Conservation (phyloP, 2,797 vertebrate species). For the Pogoniulus pusillus region DNA sequence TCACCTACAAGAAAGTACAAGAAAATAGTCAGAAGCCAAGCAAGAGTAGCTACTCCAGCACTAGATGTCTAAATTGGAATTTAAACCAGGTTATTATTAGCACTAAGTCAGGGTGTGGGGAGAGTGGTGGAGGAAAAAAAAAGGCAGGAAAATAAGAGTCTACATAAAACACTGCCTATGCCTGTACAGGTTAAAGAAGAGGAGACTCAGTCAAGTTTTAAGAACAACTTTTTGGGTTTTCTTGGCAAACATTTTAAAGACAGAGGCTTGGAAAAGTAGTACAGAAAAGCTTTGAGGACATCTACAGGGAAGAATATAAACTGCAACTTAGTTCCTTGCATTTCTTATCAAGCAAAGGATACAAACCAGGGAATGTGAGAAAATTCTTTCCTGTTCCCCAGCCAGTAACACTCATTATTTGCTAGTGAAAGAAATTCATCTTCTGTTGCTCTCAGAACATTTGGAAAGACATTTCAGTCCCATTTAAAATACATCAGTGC, state of each 20-base stretch:
- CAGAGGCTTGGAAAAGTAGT: background rate
- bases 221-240: background rate
- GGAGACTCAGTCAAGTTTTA: background rate
- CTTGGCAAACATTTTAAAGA: background rate
- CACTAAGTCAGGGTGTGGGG: background rate
- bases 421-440: background rate
- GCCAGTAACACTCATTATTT: background rate
- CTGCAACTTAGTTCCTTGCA: background rate
- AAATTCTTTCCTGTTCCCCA: background rate
- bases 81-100: background rate
- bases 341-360: background rate
- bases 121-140: rapidly evolving
- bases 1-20: conserved; percentile 78
- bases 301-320: conserved; percentile 39
- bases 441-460: background rate
- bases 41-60: background rate
- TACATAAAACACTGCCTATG: background rate
- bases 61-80: background rate
- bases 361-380: background rate
- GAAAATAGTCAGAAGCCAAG: background rate
- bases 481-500: background rate
- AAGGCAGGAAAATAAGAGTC: background rate
- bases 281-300: conserved; percentile 20
- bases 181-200: background rate
- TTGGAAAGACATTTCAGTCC: background rate